Conservation (phyloP, 2,113 vertebrate species). For the Rhea americana region DNA sequence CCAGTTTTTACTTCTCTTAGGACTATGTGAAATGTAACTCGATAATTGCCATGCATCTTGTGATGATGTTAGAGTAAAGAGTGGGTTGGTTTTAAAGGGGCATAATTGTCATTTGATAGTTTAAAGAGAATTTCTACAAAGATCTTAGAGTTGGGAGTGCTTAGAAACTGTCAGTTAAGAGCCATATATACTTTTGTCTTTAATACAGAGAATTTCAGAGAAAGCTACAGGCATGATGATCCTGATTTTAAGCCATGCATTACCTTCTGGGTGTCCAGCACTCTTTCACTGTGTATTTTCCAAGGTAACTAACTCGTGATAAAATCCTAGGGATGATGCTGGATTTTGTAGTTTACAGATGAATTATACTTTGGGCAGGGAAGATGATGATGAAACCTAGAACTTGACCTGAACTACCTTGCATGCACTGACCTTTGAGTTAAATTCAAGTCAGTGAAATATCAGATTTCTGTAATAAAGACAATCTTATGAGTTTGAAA, state of each 20-base stretch:
- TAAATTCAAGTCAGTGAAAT: neutral
- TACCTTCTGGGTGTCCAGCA: neutral
- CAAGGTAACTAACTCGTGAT: neutral
- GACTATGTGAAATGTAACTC: neutral
- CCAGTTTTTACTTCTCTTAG: neutral
- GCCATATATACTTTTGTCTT: neutral
- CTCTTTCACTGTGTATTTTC: neutral
- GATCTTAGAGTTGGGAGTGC: neutral
- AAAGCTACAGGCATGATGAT: neutral
- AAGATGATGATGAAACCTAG: neutral
- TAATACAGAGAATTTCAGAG: neutral
- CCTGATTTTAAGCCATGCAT: neutral
- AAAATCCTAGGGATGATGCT: neutral
- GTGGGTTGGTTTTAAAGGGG: neutral
- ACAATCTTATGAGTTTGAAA: neutral
- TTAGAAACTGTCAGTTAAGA: neutral
- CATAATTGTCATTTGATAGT: neutral
- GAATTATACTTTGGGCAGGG: neutral
- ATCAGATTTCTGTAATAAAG: neutral
- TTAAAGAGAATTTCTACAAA: neutral
- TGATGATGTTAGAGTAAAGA: neutral
- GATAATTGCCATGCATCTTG: neutral
- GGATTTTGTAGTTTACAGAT: neutral
- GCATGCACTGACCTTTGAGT: neutral
- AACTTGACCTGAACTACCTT: neutral